Evolutionary conservation across 2,797 vertebrate genomes (phyloP).

Genomic region (Myotis daubentonii): DNA sequence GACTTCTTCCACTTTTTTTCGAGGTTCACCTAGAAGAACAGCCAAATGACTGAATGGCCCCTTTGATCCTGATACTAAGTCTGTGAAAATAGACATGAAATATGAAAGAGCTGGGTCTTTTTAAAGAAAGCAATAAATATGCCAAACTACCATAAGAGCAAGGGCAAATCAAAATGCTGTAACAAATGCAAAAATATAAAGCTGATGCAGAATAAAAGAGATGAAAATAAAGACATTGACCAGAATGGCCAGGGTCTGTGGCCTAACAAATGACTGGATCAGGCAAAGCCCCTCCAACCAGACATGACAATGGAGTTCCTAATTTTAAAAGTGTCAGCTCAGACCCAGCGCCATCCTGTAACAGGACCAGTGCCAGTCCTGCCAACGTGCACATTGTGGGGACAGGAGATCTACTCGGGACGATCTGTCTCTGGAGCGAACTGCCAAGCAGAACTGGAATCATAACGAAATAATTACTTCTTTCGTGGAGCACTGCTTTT

Average conservation of each 20-base stretch:
- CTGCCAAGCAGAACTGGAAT: background rate
- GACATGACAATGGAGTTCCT: background rate
- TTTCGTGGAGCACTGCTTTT: background rate
- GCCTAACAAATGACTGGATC: background rate
- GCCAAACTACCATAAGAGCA: accelerated
- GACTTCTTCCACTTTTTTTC: background rate
- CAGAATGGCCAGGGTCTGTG: background rate
- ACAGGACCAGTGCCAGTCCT: too few relatives aligned
- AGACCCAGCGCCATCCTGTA: background rate
- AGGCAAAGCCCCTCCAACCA: background rate
- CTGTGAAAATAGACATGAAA: background rate
- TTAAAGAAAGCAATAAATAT: accelerated
- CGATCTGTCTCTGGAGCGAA: background rate
- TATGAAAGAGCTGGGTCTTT: background rate
- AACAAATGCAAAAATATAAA: background rate
- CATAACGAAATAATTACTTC: background rate
- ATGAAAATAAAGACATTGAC: background rate
- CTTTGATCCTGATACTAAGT: too few relatives aligned
- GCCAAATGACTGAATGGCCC: accelerated
- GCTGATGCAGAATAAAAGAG: background rate
- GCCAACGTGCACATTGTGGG: accelerated
- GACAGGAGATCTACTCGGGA: accelerated
- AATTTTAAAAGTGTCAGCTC: background rate
- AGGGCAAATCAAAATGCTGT: background rate
- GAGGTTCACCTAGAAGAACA: background rate